Evolutionary conservation across 2,113 vertebrate genomes (phyloP).

Genomic region (Tragelaphus scriptus): DNA sequence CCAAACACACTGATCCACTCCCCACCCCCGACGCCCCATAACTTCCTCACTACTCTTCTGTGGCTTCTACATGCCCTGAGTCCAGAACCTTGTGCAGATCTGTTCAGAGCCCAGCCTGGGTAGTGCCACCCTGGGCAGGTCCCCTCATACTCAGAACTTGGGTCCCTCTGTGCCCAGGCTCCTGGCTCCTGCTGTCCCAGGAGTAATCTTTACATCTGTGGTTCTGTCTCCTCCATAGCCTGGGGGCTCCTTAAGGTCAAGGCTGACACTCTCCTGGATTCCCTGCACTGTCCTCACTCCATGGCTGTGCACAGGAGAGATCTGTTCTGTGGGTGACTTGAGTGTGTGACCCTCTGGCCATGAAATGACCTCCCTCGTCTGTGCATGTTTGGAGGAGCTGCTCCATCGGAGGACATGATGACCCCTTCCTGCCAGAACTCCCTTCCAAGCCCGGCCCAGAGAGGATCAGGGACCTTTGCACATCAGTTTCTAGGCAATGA

Average conservation of each 20-base stretch:
- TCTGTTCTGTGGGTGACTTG: fast-evolving
- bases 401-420: neutral
- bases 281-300: fast-evolving
- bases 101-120: neutral
- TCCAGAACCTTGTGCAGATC: neutral
- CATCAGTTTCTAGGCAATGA: neutral
- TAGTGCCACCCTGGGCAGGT: neutral
- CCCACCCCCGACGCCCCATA: neutral
- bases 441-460: neutral
- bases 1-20: neutral
- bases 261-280: neutral
- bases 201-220: neutral
- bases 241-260: neutral
- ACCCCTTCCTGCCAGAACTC: neutral
- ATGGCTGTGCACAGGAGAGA: neutral
- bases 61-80: neutral
- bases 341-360: neutral
- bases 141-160: neutral
- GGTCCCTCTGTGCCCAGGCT: neutral
- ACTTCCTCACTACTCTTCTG: neutral
- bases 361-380: neutral
- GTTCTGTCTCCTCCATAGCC: neutral
- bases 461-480: too few species aligned
- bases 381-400: neutral
- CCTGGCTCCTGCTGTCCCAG: neutral